phyloP scores from a whole-genome alignment of 2,113 vertebrate species.

The Plotosus lineatus region DNA sequence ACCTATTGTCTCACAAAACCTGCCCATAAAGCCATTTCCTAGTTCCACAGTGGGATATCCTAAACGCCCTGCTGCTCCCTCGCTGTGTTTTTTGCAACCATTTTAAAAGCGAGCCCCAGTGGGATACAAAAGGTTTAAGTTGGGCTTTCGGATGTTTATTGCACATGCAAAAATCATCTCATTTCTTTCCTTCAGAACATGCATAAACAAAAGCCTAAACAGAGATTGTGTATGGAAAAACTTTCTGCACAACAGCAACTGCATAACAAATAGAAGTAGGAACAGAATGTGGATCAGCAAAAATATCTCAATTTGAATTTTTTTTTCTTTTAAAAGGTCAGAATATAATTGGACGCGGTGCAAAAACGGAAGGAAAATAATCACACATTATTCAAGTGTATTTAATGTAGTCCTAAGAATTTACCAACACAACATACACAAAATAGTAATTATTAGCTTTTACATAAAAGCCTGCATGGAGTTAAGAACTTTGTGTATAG shows the following conservation, averaged over 20 bases:
- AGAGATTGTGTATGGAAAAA: not conserved
- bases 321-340: not conserved
- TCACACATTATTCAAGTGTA: not conserved
- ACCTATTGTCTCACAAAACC: not conserved
- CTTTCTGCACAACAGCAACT: not conserved
- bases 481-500: not conserved
- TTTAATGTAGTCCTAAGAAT: not conserved
- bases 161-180: not conserved
- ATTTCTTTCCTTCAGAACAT: not conserved
- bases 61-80: not conserved
- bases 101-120: not conserved
- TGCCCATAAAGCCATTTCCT: not conserved
- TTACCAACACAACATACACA: not conserved
- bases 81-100: not conserved
- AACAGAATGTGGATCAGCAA: not conserved
- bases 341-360: not conserved
- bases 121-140: not conserved
- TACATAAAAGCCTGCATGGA: not conserved
- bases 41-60: not conserved
- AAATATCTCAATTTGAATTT: too few relatives aligned
- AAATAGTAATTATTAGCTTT: not conserved
- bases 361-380: conserved; percentile 9
- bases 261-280: not conserved
- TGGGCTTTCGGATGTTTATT: not conserved
- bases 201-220: conserved; percentile 3